Evolutionary conservation across 2,113 vertebrate genomes (phyloP), one percentile per base, ranked within the genome.

Genomic region (Atrichornis clamosus): DNA sequence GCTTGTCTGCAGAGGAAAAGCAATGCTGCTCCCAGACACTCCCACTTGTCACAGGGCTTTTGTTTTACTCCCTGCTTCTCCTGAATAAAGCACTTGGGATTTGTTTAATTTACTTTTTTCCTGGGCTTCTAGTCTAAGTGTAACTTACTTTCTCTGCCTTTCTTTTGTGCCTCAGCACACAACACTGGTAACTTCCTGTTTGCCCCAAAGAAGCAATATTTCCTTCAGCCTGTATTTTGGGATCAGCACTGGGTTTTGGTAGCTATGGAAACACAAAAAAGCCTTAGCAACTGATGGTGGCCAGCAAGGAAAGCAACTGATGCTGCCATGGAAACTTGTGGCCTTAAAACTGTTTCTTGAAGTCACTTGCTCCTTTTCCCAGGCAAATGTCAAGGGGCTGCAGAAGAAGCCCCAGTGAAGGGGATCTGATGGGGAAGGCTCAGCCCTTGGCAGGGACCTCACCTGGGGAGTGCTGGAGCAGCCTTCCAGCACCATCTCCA

Each of bases 391-490:
- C 93, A 87, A 93, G 18, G 76, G 52, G 23, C 77, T 60, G 65
- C 52, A 37, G 84, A 89, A 89, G 84, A 83, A 77, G 87, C 8
- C 32, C 14, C 91, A n/a, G 68, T 2, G 62, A 74, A 41, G n/a
- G 52, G 46, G 53, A 93, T 33, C 73, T 68, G 75, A n/a, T 30
- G 33, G 72, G 65, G 24, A 87, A 76, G 68, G 70, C 9, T 72
- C 35, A 27, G 84, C 41, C 26, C 46, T 49, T 0, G 3, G 14
- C 22, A 18, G 41, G 5, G 47, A 30, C 8, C 89, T 97, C 97
- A 99, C 99, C 98, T 98, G 98, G 10, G 98, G 97, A 12, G 49
- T 93, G 62, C 98, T 94, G 58, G 98, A 98, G 60, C 87, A 98
- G 24, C 98, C 98, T 86, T 98, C 97, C 30, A 99, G 97, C 26